Base-by-base conservation (phyloP, 2,797 vertebrate species). In the Zenarchopterus dispar region DNA sequence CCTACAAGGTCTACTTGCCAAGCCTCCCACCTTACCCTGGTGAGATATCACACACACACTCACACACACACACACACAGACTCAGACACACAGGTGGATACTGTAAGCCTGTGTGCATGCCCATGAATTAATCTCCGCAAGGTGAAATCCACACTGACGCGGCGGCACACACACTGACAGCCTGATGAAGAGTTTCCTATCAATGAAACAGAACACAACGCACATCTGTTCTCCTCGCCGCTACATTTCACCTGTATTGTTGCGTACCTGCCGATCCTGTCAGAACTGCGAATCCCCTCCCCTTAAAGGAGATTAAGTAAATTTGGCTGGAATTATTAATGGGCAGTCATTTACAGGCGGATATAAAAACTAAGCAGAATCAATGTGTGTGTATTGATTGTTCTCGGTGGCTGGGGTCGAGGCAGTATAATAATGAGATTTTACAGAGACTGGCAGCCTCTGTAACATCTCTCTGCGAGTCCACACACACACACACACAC, bases 1-100 rank as follows among this genome's bases (percentile, higher is more conserved):
- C 86, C 89, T 96, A 77, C 95, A 96, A 55, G 95, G 95, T 63
- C 92, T 97, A 13, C 80, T 94, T 78, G 94, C 94, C 90, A 95
- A 95, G 89, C 94, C 95, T 57, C 94, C 94, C 54, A 94, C 95
- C 0, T 86, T 95, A 70, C 94, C 95, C 80, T 97, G 95, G 95
- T 97, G 86, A 96, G 94, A 80, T 50, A 56, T 0, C 45, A 50
- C 53, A 48, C 62, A n/a, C 52, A 56, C 13, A 45, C 42, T 68
- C 62, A 63, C 70, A 64, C 69, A 50, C 33, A 62, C 56, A 73
- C 51, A 62, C 60, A 57, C 50, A 21, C 41, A 55, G 31, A 70
- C 53, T 58, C 59, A 62, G 36, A 72, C 48, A 64, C 56, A 47
- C 70, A 77, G 24, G 7, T n/a, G 49, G 21, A 28, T 26, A 23